Percentiles rank a stretch among this genome's conserved stretches.
Conservation (phyloP, 2,797 vertebrate species). For the Pyrrhura leucotis region DNA sequence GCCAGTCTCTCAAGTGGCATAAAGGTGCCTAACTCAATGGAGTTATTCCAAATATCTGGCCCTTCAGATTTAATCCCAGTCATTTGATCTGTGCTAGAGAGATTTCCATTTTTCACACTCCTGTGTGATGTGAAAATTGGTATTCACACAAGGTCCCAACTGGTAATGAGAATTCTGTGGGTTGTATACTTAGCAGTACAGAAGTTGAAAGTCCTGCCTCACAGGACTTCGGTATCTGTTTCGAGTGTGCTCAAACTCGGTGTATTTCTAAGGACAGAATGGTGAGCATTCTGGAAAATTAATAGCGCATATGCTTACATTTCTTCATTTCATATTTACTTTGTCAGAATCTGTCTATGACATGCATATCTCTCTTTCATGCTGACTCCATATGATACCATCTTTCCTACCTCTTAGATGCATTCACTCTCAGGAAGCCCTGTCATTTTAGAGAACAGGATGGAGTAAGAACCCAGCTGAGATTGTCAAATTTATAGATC, state of each 20-base stretch:
- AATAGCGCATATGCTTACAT: not conserved
- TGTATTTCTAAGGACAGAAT: not conserved
- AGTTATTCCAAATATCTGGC: not conserved
- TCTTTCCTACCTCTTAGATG: not conserved
- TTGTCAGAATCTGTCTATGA: not conserved
- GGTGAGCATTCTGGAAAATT: not conserved
- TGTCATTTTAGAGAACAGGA: not conserved
- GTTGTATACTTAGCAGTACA: not conserved
- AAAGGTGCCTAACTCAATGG: not conserved
- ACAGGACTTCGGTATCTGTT: accelerated
- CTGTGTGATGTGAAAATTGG: not conserved
- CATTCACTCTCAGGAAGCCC: not conserved
- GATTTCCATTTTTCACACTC: constrained; percentile 9
- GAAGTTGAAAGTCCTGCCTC: not conserved
- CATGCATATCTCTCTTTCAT: not conserved
- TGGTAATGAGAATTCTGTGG: not conserved
- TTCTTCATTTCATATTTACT: not conserved
- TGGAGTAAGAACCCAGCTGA: not conserved
- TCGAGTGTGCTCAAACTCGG: not conserved
- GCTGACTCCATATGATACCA: not conserved
- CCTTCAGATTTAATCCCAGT: not conserved
- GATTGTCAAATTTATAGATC: not conserved
- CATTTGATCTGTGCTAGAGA: not conserved
- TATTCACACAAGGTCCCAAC: not conserved
- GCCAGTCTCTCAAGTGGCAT: not conserved